phyloP scores from a whole-genome alignment of 1,140 invertebrate genomes.

The Heliconius melpomene region DNA sequence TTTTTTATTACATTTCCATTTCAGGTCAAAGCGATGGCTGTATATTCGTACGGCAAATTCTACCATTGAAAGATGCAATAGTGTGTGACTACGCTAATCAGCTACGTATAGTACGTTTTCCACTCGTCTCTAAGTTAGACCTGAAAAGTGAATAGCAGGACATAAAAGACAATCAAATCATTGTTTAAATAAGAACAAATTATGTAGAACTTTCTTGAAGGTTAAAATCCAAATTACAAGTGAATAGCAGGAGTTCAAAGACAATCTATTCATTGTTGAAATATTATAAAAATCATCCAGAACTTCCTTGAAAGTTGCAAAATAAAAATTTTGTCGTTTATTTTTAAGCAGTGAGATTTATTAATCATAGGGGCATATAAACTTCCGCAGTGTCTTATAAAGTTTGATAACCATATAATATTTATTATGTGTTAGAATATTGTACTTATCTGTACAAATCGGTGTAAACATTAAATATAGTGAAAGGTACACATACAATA shows the following conservation, averaged over 20 bases:
- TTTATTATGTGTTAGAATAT: not conserved
- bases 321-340: not conserved
- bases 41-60: conserved; percentile 91
- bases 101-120: conserved; percentile 94
- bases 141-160: conserved; percentile 62
- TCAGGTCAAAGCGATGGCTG: conserved; percentile 87
- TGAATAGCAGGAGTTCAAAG: too few relatives aligned
- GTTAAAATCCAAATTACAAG: too few relatives aligned
- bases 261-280: too few relatives aligned
- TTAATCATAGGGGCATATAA: conserved; percentile 37
- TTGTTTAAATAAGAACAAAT: conserved; percentile 1
- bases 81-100: conserved; percentile 97
- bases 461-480: conserved; percentile 1
- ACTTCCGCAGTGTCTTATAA: conserved; percentile 54
- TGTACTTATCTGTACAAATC: conserved; percentile 2
- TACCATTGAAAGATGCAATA: conserved; percentile 88
- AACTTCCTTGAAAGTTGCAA: too few relatives aligned
- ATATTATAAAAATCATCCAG: too few relatives aligned
- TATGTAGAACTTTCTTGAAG: not conserved
- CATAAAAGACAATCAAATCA: not conserved
- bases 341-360: not conserved
- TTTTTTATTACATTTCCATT: conserved; percentile 33
- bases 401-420: conserved; percentile 7
- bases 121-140: conserved; percentile 84
- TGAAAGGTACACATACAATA: not conserved